Percentiles rank a stretch among this genome's conserved stretches.
Conservation (phyloP, 2,888 invertebrate species). For the Dasypolia templi region DNA sequence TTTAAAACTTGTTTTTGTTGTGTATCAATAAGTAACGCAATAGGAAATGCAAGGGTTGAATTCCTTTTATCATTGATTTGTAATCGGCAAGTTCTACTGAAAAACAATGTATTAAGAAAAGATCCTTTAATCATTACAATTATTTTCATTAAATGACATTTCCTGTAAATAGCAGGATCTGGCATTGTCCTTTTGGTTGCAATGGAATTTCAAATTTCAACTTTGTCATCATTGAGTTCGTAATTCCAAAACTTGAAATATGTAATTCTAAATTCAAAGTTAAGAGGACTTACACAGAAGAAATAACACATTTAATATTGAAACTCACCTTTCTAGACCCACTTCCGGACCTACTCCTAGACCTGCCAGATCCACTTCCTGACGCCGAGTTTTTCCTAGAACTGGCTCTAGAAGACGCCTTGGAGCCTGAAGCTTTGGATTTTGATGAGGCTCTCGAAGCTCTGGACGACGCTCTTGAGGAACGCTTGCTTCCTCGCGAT, state of each 20-base stretch:
- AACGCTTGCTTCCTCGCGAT: constrained; percentile 67
- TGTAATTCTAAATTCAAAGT: background rate
- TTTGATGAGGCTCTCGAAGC: constrained; percentile 71
- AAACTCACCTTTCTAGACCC: constrained; percentile 81
- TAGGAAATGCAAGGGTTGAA: too few species aligned
- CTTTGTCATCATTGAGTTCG: background rate
- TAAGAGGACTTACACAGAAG: too few species aligned
- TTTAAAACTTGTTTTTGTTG: too few species aligned
- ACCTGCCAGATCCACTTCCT: constrained; percentile 80
- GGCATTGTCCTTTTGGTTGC: too few species aligned
- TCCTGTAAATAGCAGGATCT: too few species aligned
- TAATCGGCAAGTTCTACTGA: too few species aligned
- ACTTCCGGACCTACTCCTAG: constrained; percentile 83
- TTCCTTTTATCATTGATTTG: too few species aligned
- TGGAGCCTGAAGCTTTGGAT: constrained; percentile 80
- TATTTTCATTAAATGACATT: too few species aligned
- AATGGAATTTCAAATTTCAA: background rate
- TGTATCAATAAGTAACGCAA: too few species aligned
- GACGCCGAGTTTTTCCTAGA: constrained; percentile 79
- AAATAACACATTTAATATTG: background rate
- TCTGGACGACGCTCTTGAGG: constrained; percentile 71
- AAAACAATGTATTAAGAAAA: too few species aligned
- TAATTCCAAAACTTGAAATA: background rate
- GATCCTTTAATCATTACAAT: too few species aligned
- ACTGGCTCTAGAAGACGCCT: constrained; percentile 80